Conservation (phyloP, 1,140 invertebrate genomes). For the Rhyzopertha dominica region DNA sequence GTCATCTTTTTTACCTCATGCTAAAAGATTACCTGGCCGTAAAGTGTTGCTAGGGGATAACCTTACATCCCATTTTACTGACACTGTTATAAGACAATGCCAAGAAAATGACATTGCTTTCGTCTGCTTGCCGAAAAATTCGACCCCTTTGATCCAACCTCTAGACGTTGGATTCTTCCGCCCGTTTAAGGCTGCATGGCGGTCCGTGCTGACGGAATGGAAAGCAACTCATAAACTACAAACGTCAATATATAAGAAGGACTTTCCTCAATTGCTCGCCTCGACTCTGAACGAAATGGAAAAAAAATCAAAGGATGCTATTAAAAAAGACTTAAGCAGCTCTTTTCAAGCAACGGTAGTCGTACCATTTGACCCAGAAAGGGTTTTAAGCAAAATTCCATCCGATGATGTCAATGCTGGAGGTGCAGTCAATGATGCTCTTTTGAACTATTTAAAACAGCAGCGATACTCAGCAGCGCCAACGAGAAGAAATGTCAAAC, state of each 20-base stretch:
- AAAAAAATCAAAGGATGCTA: conserved; percentile 14
- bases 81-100: conserved; percentile 7
- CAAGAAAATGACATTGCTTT: conserved; percentile 34
- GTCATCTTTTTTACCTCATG: conserved; percentile 23
- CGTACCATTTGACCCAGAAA: conserved; percentile 9
- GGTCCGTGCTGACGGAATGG: conserved; percentile 32
- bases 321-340: conserved; percentile 13
- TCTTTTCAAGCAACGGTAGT: conserved; percentile 18
- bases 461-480: conserved; percentile 14
- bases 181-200: conserved; percentile 38
- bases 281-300: conserved; percentile 13
- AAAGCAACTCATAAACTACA: conserved; percentile 16
- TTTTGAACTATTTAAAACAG: conserved; percentile 19
- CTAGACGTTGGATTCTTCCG: conserved; percentile 42
- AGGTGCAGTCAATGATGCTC: conserved; percentile 1
- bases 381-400: conserved; percentile 16
- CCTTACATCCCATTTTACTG: conserved; percentile 37
- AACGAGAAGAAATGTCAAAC: too few species aligned
- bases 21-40: conserved; percentile 28
- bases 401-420: too few species aligned
- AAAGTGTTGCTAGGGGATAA: conserved; percentile 45
- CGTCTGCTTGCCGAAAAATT: conserved; percentile 37
- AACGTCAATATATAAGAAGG: conserved; percentile 13
- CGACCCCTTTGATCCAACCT: conserved; percentile 35
- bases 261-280: conserved; percentile 13